Evolutionary conservation across 2,888 invertebrate species (phyloP), one percentile per base, ranked within the genome.

Genomic region (Trissoscelio sp.): DNA sequence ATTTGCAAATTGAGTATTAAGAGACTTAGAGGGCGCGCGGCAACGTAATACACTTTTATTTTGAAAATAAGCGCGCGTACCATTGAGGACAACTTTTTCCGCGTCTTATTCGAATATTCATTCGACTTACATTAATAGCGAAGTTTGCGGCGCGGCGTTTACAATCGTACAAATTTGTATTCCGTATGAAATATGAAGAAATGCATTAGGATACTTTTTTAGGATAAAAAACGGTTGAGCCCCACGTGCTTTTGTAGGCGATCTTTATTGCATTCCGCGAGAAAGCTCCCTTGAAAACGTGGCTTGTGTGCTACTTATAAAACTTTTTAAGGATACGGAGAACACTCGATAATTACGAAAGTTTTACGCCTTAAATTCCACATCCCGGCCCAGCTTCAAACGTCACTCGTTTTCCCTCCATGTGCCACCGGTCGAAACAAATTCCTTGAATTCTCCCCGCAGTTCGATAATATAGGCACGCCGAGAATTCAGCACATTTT

Each of bases 271-370:
- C 86, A 86, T 86, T 87, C 86, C 85, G 46, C 82, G 39, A 64
- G 24, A 18, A n/a, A 34, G 34, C 64, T 62, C 46, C 51, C 12
- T 34, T 60, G 73, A 51, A 74, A 60, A 69, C 80, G 58, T 64
- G 73, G 69, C 84, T 83, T 75, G 66, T 86, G 81, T 81, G 83
- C 84, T 85, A 87, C 87, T 89, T 86, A 85, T 75, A 74, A 60
- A 88, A 89, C 80, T 89, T 88, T 89, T 89, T 88, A 88, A 89
- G 89, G 88, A 88, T 90, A 88, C 85, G 87, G 85, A n/a, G n/a
- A 88, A 88, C 88, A 87, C 88, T 89, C 87, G 88, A 87, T 90
- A 90, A 90, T 90, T 90, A 89, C 90, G 79, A 89, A 90, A 90
- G 88, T 90, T 90, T 86, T 84, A 84, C 86, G 86, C 88, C 88